Evolutionary conservation across 37 sponge, comb jelly and placozoan species (phyloP), one percentile per base, ranked within the genome.

Genomic region (Aplysina aerophoba): DNA sequence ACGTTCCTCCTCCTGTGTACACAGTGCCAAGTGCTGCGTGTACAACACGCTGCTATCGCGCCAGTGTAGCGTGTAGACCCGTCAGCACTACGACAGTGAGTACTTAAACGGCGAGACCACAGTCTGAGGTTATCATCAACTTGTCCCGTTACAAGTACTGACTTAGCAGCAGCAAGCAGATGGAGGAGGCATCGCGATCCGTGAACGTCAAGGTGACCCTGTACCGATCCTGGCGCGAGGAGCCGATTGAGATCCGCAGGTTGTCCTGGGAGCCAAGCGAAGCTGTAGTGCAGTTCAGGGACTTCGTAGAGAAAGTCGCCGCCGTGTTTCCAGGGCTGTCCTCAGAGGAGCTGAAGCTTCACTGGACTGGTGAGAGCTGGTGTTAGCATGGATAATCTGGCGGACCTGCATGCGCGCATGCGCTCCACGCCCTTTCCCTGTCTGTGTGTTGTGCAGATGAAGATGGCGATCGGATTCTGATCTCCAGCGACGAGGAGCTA

Each of bases 401-500:
- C n/a, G n/a, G n/a, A n/a, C n/a, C n/a, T n/a, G n/a, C n/a, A n/a
- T n/a, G n/a, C n/a, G n/a, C n/a, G n/a, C n/a, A n/a, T n/a, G n/a
- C n/a, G n/a, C n/a, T n/a, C n/a, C n/a, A n/a, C n/a, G n/a, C n/a
- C n/a, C n/a, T n/a, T n/a, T n/a, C n/a, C n/a, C n/a, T n/a, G n/a
- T n/a, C n/a, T n/a, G n/a, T n/a, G n/a, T n/a, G n/a, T 15, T 59
- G 20, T 20, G 62, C 35, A 85, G 59, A 85, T 60, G 50, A 68
- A 86, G 93, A 87, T 86, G 72, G 81, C 0, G 80, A 89, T n/a
- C 81, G 89, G 41, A 54, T 85, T 1, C 62, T 83, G 19, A 92
- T 95, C 68, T 93, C 87, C 95, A n/a, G 74, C 72, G 41, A 94
- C 92, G 97, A 92, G 81, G 56, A 91, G 90, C 55, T 91, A 66